A percentile compares a stretch with the other conserved stretches of the same genome.
Conservation (phyloP, 2,888 invertebrate genomes). For the Eupsilia transversa region DNA sequence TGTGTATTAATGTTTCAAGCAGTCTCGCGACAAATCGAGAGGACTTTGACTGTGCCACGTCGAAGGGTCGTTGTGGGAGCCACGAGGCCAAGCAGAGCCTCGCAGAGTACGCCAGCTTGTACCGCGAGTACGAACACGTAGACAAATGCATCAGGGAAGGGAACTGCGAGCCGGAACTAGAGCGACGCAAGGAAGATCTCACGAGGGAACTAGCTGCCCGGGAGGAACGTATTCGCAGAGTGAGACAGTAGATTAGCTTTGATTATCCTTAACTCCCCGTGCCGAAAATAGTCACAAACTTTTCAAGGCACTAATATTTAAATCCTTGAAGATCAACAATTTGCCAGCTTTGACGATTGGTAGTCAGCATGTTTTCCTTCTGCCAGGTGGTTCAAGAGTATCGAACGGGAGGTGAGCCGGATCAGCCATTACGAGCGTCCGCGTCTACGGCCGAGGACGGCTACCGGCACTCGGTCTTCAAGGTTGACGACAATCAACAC, state of each 20-base stretch:
- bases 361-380: background rate
- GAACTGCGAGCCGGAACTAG: slow-evolving; percentile 74
- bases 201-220: slow-evolving; percentile 76
- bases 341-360: background rate
- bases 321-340: background rate
- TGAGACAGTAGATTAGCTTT: slow-evolving; percentile 53
- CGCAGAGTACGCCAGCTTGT: slow-evolving; percentile 81
- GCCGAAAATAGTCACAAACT: background rate
- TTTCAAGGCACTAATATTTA: no score
- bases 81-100: slow-evolving; percentile 81
- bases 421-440: slow-evolving; percentile 75
- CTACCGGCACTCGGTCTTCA: slow-evolving; percentile 77
- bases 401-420: slow-evolving; percentile 67
- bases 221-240: slow-evolving; percentile 82
- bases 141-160: slow-evolving; percentile 76
- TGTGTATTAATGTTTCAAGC: slow-evolving; percentile 71
- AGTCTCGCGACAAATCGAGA: slow-evolving; percentile 80
- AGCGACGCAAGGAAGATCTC: slow-evolving; percentile 77
- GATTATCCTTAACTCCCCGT: background rate
- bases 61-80: slow-evolving; percentile 76
- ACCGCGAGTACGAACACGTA: slow-evolving; percentile 81
- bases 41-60: slow-evolving; percentile 80
- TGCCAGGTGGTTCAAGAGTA: slow-evolving; percentile 81
- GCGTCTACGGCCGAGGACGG: slow-evolving; percentile 79
- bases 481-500: slow-evolving; percentile 67